These are phyloP conservation scores for Lucifuga dentata DNA, from an alignment of 2,113 vertebrate species.

Conservation along the genomic window DNA sequence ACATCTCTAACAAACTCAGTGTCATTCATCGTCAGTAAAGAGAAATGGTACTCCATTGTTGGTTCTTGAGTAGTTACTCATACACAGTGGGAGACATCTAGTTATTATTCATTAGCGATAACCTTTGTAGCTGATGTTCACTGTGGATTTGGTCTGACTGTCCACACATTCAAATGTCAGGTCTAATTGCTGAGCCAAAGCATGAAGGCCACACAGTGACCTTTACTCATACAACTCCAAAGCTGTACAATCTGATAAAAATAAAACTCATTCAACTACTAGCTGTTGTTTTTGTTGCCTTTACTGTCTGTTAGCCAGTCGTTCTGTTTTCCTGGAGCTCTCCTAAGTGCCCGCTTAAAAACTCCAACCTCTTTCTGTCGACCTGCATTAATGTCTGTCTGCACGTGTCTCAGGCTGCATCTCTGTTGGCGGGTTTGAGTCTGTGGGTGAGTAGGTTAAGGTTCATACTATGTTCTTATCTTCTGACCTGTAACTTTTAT, in stretches of 20 bases:
- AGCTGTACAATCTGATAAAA: constrained; percentile 45
- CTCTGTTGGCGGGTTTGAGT: constrained; percentile 30
- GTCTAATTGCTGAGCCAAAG: constrained; percentile 56
- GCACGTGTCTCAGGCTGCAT: constrained; percentile 27
- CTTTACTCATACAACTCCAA: constrained; percentile 56
- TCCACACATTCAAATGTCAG: constrained; percentile 74
- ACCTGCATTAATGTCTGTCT: constrained; percentile 40
- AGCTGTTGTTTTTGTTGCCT: constrained; percentile 25
- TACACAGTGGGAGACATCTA: constrained; percentile 9
- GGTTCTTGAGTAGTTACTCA: constrained; percentile 15
- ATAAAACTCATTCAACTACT: constrained; percentile 26
- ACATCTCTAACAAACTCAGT: background rate
- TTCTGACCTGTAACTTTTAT: constrained; percentile 37
- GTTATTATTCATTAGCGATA: constrained; percentile 55
- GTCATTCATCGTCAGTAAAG: constrained; percentile 12
- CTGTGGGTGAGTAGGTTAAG: constrained; percentile 30
- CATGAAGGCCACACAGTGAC: constrained; percentile 60
- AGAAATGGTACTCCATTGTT: constrained; percentile 1
- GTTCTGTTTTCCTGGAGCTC: constrained; percentile 28
- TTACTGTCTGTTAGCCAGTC: constrained; percentile 30
- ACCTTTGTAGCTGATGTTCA: constrained; percentile 52
- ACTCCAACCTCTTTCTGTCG: constrained; percentile 47
- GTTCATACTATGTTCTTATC: constrained; percentile 36
- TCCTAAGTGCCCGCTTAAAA: constrained; percentile 6
- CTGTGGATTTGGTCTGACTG: constrained; percentile 46